Evolutionary conservation across 2,888 invertebrate genomes (phyloP), one percentile per base, ranked within the genome.

Genomic region (Brachylomia viminalis): DNA sequence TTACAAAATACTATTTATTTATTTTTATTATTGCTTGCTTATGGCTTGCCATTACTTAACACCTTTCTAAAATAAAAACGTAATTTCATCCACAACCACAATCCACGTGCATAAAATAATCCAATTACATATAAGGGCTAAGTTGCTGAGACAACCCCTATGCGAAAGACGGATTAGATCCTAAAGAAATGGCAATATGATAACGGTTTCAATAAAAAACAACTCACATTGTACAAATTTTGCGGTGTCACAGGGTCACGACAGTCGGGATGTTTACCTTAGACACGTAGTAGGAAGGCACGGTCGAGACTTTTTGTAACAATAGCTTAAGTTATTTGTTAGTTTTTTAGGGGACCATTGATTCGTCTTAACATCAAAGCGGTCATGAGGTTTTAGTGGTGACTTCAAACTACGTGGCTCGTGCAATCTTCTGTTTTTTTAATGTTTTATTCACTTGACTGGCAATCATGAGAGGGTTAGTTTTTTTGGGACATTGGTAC

Each of bases 321-420:
- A 80, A 79, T 61, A 56, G 79, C 47, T 71, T 56, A 56, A 80
- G 79, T 70, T 79, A 79, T 80, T 80, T 80, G 80, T 83, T 66
- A 65, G 58, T 65, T 83, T 81, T 82, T 78, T 78, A 70, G 79
- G 67, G 83, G 70, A 78, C 62, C 58, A 80, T 70, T 83, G 79
- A 80, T 83, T 70, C 79, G 58, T 47, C 59, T 70, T 70, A 83
- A 80, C 79, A 78, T 83, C 64, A 83, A 79, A 80, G 78, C 47
- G 78, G 6, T 80, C 54, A 27, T 20, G 27, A 7, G 20, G n/a
- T 27, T 59, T 59, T 42, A 56, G 70, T 45, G 65, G 58, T 70
- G 42, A n/a, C 58, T 64, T 1, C 33, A 6, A 49, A 76, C 54
- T 82, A 76, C 42, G 30, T 56, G 61, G 17, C 54, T 33, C 33